These are phyloP conservation scores for Merluccius polli DNA, from an alignment of 2,797 vertebrate genomes.

Conservation along the genomic window DNA sequence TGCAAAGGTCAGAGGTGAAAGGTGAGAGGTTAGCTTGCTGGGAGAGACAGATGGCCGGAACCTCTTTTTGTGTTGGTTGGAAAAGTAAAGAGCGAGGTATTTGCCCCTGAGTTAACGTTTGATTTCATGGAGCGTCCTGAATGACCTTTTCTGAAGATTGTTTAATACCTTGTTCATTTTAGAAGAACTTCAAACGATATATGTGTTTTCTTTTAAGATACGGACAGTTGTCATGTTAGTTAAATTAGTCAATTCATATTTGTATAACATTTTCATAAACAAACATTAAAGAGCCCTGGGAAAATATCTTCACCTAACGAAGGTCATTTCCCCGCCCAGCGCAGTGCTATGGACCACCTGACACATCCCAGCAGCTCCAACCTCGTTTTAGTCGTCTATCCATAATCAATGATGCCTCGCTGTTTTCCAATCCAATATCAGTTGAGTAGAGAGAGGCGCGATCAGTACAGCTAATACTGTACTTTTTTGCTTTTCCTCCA, in stretches of 20 bases:
- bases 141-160: not conserved
- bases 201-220: too few relatives aligned
- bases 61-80: constrained; percentile 58
- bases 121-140: not conserved
- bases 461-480: constrained; percentile 47
- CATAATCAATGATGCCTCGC: constrained; percentile 60
- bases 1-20: constrained; percentile 74
- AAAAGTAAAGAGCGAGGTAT: constrained; percentile 39
- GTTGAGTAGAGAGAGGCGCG: constrained; percentile 35
- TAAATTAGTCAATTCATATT: not conserved
- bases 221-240: not conserved
- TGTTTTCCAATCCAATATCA: constrained; percentile 54
- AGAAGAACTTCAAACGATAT: not conserved
- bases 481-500: constrained; percentile 40
- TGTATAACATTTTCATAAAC: constrained; percentile 22
- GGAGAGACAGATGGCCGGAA: constrained; percentile 71
- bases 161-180: not conserved
- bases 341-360: constrained; percentile 16
- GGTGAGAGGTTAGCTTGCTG: constrained; percentile 68
- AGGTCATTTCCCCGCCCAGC: constrained; percentile 14
- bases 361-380: constrained; percentile 24
- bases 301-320: constrained; percentile 39
- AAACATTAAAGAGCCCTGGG: constrained; percentile 27
- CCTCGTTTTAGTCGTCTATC: constrained; percentile 58
- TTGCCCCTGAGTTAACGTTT: constrained; percentile 12